Percentiles rank a stretch among this genome's conserved stretches.
Evolutionary conservation across 2,888 invertebrate species (phyloP).

Genomic region (Athripsodes cinereus): DNA sequence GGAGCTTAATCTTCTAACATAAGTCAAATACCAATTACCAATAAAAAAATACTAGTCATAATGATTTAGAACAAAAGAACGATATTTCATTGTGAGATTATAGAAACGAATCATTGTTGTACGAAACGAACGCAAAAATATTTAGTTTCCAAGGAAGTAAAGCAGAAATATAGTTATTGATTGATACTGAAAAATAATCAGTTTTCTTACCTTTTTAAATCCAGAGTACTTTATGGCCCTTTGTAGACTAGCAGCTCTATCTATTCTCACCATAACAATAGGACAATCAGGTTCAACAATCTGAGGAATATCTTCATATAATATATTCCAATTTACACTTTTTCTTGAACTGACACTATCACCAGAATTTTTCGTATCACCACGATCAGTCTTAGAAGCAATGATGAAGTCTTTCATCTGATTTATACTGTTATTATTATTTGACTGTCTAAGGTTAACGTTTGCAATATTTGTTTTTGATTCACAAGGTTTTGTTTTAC

Average conservation of each 20-base stretch:
- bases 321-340: slow-evolving; percentile 1
- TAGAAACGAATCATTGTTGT: no score
- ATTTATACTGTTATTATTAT: neutral
- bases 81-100: no score
- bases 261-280: slow-evolving; percentile 47
- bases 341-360: neutral
- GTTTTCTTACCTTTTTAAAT: slow-evolving; percentile 54
- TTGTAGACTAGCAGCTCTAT: slow-evolving; percentile 48
- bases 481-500: neutral
- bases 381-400: neutral
- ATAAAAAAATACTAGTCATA: no score
- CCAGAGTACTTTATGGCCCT: slow-evolving; percentile 52
- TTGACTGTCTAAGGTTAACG: no score
- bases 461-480: neutral
- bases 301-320: slow-evolving; percentile 31
- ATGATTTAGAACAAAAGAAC: no score
- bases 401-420: neutral
- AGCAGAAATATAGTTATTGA: no score
- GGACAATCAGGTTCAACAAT: slow-evolving; percentile 30
- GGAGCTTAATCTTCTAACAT: no score
- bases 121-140: no score
- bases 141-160: no score
- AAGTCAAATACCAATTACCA: no score
- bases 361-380: neutral
- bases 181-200: no score